Evolutionary conservation across 92 coral and sea anemone genomes (phyloP).

Genomic region (Actinostola sp.): DNA sequence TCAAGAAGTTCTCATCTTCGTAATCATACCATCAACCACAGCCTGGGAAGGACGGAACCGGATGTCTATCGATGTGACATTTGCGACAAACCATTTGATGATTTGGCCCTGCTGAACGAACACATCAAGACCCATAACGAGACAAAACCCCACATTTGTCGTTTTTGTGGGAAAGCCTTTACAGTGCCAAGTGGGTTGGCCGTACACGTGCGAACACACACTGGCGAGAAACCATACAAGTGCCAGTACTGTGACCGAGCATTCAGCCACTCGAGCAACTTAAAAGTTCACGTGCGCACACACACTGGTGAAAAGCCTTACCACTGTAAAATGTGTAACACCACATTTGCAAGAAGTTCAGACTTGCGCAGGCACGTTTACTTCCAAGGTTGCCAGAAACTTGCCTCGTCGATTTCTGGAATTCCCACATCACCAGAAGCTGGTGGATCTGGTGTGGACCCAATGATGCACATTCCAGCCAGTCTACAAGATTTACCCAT

Average conservation of each 20-base stretch:
- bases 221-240: conserved; percentile 44
- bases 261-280: conserved; percentile 45
- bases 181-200: conserved; percentile 39
- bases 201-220: conserved; percentile 42
- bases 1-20: conserved; percentile 38
- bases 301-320: conserved; percentile 51
- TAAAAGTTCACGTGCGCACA: conserved; percentile 44
- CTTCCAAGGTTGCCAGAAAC: conserved; percentile 35
- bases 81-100: conserved; percentile 45
- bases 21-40: conserved; percentile 36
- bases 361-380: conserved; percentile 44
- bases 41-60: conserved; percentile 25
- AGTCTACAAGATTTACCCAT: neutral
- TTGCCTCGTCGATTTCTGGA: conserved; percentile 17
- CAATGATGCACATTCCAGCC: neutral
- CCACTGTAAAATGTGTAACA: conserved; percentile 32
- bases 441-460: conserved; percentile 3
- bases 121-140: conserved; percentile 46
- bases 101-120: conserved; percentile 2
- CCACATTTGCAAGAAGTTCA: conserved; percentile 51
- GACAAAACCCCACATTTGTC: conserved; percentile 40
- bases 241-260: conserved; percentile 44
- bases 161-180: conserved; percentile 42
- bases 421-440: neutral
- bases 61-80: conserved; percentile 42